Evolutionary conservation across 2,888 invertebrate genomes (phyloP).

Genomic region (Unio pictorum): DNA sequence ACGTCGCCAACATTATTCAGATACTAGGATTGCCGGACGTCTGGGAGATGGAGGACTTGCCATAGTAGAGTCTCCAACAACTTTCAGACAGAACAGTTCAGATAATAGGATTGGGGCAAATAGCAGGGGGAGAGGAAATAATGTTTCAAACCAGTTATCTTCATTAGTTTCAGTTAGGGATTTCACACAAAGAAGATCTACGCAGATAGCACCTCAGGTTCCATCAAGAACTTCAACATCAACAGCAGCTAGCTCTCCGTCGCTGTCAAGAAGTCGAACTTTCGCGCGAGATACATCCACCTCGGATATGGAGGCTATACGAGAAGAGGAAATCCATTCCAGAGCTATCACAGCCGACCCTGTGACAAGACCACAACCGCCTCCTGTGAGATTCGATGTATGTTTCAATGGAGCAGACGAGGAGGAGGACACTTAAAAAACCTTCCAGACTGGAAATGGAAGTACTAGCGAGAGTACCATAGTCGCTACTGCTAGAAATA

Average conservation of each 20-base stretch:
- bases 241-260: slow-evolving; percentile 1
- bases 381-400: slow-evolving; percentile 40
- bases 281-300: slow-evolving; percentile 21
- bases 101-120: too few relatives aligned
- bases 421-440: slow-evolving; percentile 11
- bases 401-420: slow-evolving; percentile 18
- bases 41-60: slow-evolving; percentile 12
- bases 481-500: slow-evolving; percentile 53
- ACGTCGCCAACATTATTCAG: slow-evolving; percentile 50
- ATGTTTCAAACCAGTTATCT: too few relatives aligned
- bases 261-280: slow-evolving; percentile 26
- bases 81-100: slow-evolving; percentile 1
- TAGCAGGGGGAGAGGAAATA: too few relatives aligned
- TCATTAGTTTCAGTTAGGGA: too few relatives aligned
- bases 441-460: slow-evolving; percentile 8
- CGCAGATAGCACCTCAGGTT: not conserved
- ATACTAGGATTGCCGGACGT: slow-evolving; percentile 42
- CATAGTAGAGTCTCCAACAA: not conserved
- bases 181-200: too few relatives aligned
- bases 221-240: not conserved
- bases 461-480: slow-evolving; percentile 52
- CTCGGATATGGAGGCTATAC: slow-evolving; percentile 25
- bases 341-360: slow-evolving; percentile 33
- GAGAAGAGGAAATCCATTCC: slow-evolving; percentile 28
- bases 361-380: slow-evolving; percentile 18